phyloP scores from a whole-genome alignment of 2,113 vertebrate genomes.

The Podarcis muralis region DNA sequence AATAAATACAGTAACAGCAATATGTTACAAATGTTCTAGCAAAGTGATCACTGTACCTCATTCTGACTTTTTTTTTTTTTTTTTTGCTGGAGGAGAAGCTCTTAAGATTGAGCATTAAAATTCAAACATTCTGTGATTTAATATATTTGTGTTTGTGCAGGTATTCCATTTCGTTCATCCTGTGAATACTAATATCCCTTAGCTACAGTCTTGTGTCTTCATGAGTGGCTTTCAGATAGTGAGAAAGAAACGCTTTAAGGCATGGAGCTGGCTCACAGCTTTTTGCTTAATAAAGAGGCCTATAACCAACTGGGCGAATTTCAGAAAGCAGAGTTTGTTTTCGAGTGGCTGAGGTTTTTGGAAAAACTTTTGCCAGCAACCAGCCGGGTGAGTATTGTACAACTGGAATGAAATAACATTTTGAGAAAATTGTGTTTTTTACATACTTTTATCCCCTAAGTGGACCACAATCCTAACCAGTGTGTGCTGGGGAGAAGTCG shows the following conservation, averaged over 20 bases:
- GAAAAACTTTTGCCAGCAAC: conserved; percentile 84
- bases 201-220: neutral
- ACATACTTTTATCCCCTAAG: neutral
- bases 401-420: neutral
- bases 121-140: neutral
- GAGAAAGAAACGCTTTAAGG: conserved; percentile 51
- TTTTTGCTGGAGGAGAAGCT: neutral
- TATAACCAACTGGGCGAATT: conserved; percentile 81
- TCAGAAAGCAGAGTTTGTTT: conserved; percentile 86
- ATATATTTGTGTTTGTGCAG: conserved; percentile 45
- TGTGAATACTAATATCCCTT: conserved; percentile 7
- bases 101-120: neutral
- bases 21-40: no score
- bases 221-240: conserved; percentile 1
- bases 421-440: conserved; percentile 8
- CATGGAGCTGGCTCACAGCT: conserved; percentile 88
- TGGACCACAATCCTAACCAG: neutral
- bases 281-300: conserved; percentile 85
- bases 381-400: conserved; percentile 78
- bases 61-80: neutral
- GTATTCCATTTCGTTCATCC: conserved; percentile 26
- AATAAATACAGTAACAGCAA: no score
- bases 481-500: neutral
- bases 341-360: conserved; percentile 88
- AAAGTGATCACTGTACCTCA: neutral